phyloP scores from a whole-genome alignment of 2,888 invertebrate species.

The Megaustenia siamemsis region DNA sequence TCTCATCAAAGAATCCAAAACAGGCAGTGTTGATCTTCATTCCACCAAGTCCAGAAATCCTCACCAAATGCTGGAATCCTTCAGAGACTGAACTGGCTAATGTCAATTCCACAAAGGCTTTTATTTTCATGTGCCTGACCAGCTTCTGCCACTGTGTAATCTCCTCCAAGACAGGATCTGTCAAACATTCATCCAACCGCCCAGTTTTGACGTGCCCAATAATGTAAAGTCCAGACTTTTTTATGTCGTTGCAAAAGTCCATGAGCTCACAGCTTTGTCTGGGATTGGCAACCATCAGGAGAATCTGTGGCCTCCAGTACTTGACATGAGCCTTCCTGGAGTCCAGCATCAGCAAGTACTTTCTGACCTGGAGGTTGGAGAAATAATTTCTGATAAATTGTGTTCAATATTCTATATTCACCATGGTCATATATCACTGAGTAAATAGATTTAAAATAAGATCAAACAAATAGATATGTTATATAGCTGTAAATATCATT shows the following conservation, averaged over 20 bases:
- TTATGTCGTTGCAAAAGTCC: slow-evolving; percentile 97
- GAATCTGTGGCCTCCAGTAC: slow-evolving; percentile 98
- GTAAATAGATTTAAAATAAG: too few species aligned
- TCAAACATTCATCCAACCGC: slow-evolving; percentile 80
- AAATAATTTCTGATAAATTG: too few species aligned
- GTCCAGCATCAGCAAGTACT: slow-evolving; percentile 96
- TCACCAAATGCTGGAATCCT: slow-evolving; percentile 94
- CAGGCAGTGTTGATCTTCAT: slow-evolving; percentile 98
- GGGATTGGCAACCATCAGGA: slow-evolving; percentile 94
- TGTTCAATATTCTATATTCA: too few species aligned
- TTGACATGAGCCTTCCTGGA: slow-evolving; percentile 98
- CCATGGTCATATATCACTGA: too few species aligned
- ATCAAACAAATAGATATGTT: too few species aligned
- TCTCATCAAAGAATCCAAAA: slow-evolving; percentile 93
- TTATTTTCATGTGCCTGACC: slow-evolving; percentile 94
- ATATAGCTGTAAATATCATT: too few species aligned
- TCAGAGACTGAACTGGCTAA: slow-evolving; percentile 90
- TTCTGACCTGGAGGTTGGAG: slow-evolving; percentile 85
- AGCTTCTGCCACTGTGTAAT: slow-evolving; percentile 90
- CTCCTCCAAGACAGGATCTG: slow-evolving; percentile 88
- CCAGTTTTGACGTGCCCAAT: slow-evolving; percentile 90
- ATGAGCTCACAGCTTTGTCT: slow-evolving; percentile 93
- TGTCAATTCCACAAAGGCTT: slow-evolving; percentile 96
- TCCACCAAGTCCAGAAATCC: slow-evolving; percentile 96
- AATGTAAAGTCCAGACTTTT: slow-evolving; percentile 92